Evolutionary conservation across 2,888 invertebrate genomes (phyloP), one percentile per base, ranked within the genome.

Genomic region (Dorcus parallelipipedus): DNA sequence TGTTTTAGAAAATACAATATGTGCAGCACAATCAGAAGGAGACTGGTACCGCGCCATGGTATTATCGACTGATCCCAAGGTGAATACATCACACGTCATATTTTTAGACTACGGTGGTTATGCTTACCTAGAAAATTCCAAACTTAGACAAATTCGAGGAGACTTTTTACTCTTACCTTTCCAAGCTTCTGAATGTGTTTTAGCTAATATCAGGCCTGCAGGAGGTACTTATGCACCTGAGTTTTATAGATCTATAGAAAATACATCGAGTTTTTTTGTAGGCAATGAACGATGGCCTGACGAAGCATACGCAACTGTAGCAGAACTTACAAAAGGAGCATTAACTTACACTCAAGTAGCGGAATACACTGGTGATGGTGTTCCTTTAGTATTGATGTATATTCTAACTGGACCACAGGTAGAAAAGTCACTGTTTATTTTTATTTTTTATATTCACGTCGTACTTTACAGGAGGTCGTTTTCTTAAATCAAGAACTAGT

Each of bases 61-160:
- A 52, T 62, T 78, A 49, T 71, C 75, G 4, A 83, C 86, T 40
- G 88, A 89, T 63, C 85, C 85, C 62, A 86, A 87, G 52, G 86
- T 83, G 48, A 85, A 88, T 69, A 85, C 86, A 43, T 90, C 91
- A 68, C 84, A 93, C 64, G 88, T 97, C 56, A 91, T 91, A 79
- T 89, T 94, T 76, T 88, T 98, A 52, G 99, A 99, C 81, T 95
- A 94, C 72, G 99, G 99, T 50, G 98, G 98, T 52, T 98, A 91
- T 78, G 86, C 89, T 72, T 85, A 85, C 59, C 84, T 96, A 55
- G 86, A 87, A 69, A 88, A 89, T 67, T 82, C 85, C 56, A 84
- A 86, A 66, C 85, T 98, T 73, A 87, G 93, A 74, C 96, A 97
- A 81, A 96, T 99, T 68, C 86, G 95, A 70, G 89, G 89, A 54